Conservation (phyloP, 2,797 vertebrate genomes). For the Pterois miles region DNA sequence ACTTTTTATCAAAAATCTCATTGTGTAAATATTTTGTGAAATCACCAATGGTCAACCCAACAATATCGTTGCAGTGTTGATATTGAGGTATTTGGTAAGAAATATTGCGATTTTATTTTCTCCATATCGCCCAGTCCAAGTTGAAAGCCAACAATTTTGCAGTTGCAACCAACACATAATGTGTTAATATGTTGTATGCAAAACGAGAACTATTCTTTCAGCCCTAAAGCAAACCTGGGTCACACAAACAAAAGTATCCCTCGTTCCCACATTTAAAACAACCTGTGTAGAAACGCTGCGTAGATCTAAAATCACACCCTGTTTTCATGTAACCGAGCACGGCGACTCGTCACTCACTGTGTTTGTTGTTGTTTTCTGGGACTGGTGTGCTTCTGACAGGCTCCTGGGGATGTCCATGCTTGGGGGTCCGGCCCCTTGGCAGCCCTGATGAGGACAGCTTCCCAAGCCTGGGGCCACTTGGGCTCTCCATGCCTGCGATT, state of each 20-base stretch:
- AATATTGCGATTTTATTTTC: too few relatives aligned
- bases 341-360: slow-evolving; percentile 72
- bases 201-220: slow-evolving; percentile 1
- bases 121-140: too few relatives aligned
- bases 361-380: slow-evolving; percentile 82
- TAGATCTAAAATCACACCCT: slow-evolving; percentile 11
- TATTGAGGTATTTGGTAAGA: too few relatives aligned
- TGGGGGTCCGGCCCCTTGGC: slow-evolving; percentile 78
- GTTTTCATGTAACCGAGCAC: neutral
- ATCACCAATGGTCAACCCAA: too few relatives aligned
- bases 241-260: slow-evolving; percentile 20
- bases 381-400: slow-evolving; percentile 61
- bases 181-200: slow-evolving; percentile 11
- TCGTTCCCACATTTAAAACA: neutral
- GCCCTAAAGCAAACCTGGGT: slow-evolving; percentile 14
- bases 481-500: slow-evolving; percentile 83
- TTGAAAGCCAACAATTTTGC: too few relatives aligned
- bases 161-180: neutral
- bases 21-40: too few relatives aligned
- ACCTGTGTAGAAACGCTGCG: neutral
- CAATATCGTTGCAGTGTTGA: too few relatives aligned
- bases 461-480: slow-evolving; percentile 79
- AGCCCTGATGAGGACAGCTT: slow-evolving; percentile 79
- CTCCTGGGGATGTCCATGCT: slow-evolving; percentile 79
- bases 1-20: too few relatives aligned